phyloP scores from a whole-genome alignment of 30 jellyfish, hydroid and myxozoan species.

The Turritopsis dohrnii region DNA sequence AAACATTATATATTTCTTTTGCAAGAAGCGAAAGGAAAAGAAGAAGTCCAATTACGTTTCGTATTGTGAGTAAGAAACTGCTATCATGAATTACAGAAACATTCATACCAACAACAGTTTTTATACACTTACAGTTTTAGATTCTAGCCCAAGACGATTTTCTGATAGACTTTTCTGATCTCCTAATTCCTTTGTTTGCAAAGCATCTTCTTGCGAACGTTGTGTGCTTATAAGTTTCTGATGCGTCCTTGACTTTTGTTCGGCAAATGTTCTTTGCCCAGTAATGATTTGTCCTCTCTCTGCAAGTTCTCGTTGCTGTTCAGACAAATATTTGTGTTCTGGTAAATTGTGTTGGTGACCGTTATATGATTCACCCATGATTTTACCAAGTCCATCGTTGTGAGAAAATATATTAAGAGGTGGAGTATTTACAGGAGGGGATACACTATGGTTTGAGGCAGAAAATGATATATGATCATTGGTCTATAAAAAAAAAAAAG shows the following conservation, averaged over 20 bases:
- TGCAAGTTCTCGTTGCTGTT: constrained; percentile 10
- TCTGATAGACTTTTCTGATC: neutral
- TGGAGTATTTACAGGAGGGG: constrained; percentile 13
- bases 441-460: neutral
- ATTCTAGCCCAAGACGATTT: constrained; percentile 2
- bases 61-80: too few relatives aligned
- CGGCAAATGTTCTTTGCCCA: constrained; percentile 45
- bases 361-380: neutral
- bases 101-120: neutral
- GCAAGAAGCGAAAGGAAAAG: too few relatives aligned
- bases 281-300: constrained; percentile 25
- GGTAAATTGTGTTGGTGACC: neutral
- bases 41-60: too few relatives aligned
- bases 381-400: constrained; percentile 19
- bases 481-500: neutral
- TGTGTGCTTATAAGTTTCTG: constrained; percentile 11
- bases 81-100: too few relatives aligned
- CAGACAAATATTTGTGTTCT: constrained; percentile 20
- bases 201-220: neutral
- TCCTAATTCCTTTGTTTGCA: neutral
- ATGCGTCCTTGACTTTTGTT: constrained; percentile 22
- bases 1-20: too few relatives aligned
- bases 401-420: constrained; percentile 31
- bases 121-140: neutral
- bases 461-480: constrained; percentile 30